These are phyloP conservation scores for Lanius collurio DNA, from an alignment of 2,113 vertebrate genomes.

Conservation along the genomic window DNA sequence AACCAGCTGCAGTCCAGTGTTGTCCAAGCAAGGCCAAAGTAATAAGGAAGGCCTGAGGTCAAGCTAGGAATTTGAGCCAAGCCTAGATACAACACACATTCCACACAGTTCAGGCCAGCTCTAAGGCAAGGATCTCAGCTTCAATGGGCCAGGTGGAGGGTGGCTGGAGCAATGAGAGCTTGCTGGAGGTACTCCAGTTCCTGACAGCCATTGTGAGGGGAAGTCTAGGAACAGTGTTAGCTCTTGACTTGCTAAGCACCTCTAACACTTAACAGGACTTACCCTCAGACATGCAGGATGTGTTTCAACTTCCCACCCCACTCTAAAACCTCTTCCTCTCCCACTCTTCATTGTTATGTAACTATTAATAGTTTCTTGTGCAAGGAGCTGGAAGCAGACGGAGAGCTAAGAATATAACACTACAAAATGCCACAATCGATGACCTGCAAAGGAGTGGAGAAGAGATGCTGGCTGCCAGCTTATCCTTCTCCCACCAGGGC, in stretches of 20 bases:
- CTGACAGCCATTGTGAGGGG: accelerated
- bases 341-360: background rate
- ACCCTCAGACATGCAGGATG: background rate
- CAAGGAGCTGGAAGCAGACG: background rate
- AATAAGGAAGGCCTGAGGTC: background rate
- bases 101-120: background rate
- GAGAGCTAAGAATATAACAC: background rate
- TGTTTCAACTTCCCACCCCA: background rate
- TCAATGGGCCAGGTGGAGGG: background rate
- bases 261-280: background rate
- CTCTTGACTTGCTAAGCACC: background rate
- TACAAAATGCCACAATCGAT: background rate
- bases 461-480: background rate
- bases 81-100: background rate
- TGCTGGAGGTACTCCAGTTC: background rate
- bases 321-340: background rate
- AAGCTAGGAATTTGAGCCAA: background rate
- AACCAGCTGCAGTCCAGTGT: background rate
- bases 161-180: background rate
- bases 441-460: background rate
- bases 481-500: background rate
- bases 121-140: background rate
- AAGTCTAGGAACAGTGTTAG: background rate
- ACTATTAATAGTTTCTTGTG: background rate
- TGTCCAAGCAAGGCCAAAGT: background rate